Conservation (phyloP, 2,113 vertebrate species). For the Grammomys surdaster region DNA sequence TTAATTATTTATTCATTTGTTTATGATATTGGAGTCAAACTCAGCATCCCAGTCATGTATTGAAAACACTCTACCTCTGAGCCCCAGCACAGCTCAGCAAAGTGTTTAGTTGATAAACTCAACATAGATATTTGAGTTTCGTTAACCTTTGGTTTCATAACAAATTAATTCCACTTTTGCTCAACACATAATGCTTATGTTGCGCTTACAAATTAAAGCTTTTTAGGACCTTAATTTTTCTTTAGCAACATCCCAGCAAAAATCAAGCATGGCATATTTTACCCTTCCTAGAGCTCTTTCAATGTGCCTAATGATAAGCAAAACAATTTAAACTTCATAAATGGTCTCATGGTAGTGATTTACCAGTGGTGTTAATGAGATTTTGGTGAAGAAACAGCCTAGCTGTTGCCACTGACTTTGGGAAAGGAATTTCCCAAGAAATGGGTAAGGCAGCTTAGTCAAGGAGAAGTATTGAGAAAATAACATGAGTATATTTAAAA, state of each 20-base stretch:
- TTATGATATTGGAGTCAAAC: neutral
- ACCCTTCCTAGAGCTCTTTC: neutral
- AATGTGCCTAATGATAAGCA: neutral
- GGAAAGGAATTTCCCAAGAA: neutral
- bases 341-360: neutral
- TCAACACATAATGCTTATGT: neutral
- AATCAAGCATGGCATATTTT: neutral
- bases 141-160: neutral
- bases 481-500: neutral
- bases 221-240: neutral
- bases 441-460: neutral
- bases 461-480: neutral
- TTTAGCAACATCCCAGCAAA: neutral
- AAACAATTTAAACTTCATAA: conserved; percentile 1
- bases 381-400: neutral
- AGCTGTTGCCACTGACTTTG: too few relatives aligned
- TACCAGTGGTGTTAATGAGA: neutral
- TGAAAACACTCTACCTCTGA: neutral
- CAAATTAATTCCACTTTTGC: neutral
- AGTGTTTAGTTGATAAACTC: neutral
- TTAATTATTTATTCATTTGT: neutral
- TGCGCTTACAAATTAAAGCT: neutral
- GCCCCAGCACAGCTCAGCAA: neutral
- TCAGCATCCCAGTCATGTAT: too few relatives aligned
- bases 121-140: neutral